Evolutionary conservation across 2,888 invertebrate genomes (phyloP).

Genomic region (Julus scanicus): DNA sequence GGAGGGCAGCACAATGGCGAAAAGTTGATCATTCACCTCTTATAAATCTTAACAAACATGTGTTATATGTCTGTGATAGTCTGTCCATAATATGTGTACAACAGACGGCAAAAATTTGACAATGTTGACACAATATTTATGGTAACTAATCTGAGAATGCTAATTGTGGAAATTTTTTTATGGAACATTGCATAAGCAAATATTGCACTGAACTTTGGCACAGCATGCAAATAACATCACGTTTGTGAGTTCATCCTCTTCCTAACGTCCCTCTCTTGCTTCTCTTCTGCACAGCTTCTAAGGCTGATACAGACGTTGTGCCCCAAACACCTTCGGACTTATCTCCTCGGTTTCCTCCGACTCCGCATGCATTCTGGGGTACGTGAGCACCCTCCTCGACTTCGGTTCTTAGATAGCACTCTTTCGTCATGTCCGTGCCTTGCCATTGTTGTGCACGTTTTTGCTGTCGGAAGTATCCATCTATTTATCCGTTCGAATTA

Average conservation of each 20-base stretch:
- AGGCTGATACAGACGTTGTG: conserved; percentile 38
- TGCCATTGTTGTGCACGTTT: background rate
- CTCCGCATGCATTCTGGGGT: conserved; percentile 54
- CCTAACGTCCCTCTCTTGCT: conserved; percentile 18
- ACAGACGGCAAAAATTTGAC: too few species aligned
- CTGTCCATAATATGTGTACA: too few species aligned
- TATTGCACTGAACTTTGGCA: background rate
- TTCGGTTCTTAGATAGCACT: background rate
- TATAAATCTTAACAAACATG: too few species aligned
- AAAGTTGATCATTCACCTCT: too few species aligned
- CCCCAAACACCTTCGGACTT: conserved; percentile 32
- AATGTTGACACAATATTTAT: too few species aligned
- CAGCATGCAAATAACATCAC: background rate
- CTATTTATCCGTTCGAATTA: background rate
- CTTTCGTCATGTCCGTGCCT: background rate
- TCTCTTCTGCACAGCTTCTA: conserved; percentile 43
- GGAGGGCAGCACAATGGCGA: too few species aligned
- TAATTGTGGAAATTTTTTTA: too few species aligned
- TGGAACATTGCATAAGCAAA: background rate
- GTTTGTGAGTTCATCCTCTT: background rate
- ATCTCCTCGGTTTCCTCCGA: background rate
- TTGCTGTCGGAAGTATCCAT: background rate
- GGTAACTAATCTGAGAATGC: too few species aligned
- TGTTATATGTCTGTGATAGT: too few species aligned
- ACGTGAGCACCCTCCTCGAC: background rate